Evolutionary conservation across 1,140 invertebrate species (phyloP).

Genomic region (Stegodyphus dumicola): DNA sequence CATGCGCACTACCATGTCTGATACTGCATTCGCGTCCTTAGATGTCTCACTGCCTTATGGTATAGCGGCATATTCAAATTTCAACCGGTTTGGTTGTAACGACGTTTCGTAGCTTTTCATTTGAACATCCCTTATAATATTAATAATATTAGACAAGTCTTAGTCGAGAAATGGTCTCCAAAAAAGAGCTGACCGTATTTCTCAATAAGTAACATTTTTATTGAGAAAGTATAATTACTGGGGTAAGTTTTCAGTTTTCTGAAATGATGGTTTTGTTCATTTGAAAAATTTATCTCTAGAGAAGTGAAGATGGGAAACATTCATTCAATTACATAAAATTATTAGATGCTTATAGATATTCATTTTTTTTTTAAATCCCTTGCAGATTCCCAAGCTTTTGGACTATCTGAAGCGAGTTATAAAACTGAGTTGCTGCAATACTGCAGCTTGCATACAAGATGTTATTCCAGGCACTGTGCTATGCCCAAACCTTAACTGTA

Average conservation of each 20-base stretch:
- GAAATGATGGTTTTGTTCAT: background rate
- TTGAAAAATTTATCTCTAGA: background rate
- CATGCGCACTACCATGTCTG: too few relatives aligned
- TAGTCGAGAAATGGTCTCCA: too few relatives aligned
- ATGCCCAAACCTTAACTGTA: slow-evolving; percentile 44
- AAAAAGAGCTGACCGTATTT: too few relatives aligned
- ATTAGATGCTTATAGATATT: background rate
- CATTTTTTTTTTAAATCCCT: background rate
- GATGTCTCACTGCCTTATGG: too few relatives aligned
- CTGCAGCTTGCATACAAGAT: slow-evolving; percentile 12
- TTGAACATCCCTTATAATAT: too few relatives aligned
- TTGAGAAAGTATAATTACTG: background rate
- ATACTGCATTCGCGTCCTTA: too few relatives aligned
- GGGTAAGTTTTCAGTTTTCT: background rate
- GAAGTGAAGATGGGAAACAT: background rate
- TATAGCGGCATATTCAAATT: too few relatives aligned
- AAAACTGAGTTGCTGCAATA: slow-evolving; percentile 40
- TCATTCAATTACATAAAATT: background rate
- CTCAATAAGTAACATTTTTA: too few relatives aligned
- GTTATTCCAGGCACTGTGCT: slow-evolving; percentile 43
- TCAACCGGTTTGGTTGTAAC: too few relatives aligned
- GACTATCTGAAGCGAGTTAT: slow-evolving; percentile 6
- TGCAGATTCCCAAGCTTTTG: slow-evolving; percentile 34
- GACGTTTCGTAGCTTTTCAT: too few relatives aligned
- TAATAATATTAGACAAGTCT: too few relatives aligned